These are phyloP conservation scores for Leiothrix lutea DNA, from an alignment of 2,113 vertebrate species.

Conservation along the genomic window DNA sequence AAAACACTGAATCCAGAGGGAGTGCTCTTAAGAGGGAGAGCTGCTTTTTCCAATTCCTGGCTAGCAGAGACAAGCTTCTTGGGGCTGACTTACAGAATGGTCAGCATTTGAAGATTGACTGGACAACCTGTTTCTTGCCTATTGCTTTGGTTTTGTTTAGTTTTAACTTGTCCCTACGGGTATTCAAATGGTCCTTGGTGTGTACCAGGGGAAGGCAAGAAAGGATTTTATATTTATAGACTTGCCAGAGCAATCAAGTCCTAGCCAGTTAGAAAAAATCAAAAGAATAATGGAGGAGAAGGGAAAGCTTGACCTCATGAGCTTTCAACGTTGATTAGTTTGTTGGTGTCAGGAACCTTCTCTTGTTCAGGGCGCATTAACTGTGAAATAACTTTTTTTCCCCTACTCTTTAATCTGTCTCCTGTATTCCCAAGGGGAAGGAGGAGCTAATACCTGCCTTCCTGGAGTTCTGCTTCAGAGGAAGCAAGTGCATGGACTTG, in stretches of 20 bases:
- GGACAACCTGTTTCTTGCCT: not conserved
- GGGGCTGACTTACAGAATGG: not conserved
- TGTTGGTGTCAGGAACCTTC: slow-evolving; percentile 40
- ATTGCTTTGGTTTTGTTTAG: not conserved
- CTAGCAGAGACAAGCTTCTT: not conserved
- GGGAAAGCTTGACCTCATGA: slow-evolving; percentile 54
- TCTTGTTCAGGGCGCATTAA: not conserved
- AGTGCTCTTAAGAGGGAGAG: not conserved
- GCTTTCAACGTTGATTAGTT: slow-evolving; percentile 55
- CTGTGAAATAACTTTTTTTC: not conserved
- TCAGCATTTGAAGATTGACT: not conserved
- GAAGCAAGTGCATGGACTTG: not conserved
- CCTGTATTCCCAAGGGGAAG: not conserved
- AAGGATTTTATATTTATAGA: slow-evolving; percentile 29
- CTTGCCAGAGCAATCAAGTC: not conserved
- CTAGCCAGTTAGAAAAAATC: slow-evolving; percentile 30
- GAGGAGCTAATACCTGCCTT: not conserved
- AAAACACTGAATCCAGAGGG: not conserved
- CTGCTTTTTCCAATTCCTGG: not conserved
- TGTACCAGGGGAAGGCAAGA: not conserved
- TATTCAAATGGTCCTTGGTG: not conserved
- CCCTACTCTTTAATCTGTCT: slow-evolving; percentile 9
- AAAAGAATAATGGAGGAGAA: slow-evolving; percentile 41
- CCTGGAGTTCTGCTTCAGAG: not conserved
- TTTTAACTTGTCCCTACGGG: not conserved